These are phyloP conservation scores for Lamprotornis superbus DNA, from an alignment of 2,113 vertebrate genomes.

Conservation along the genomic window DNA sequence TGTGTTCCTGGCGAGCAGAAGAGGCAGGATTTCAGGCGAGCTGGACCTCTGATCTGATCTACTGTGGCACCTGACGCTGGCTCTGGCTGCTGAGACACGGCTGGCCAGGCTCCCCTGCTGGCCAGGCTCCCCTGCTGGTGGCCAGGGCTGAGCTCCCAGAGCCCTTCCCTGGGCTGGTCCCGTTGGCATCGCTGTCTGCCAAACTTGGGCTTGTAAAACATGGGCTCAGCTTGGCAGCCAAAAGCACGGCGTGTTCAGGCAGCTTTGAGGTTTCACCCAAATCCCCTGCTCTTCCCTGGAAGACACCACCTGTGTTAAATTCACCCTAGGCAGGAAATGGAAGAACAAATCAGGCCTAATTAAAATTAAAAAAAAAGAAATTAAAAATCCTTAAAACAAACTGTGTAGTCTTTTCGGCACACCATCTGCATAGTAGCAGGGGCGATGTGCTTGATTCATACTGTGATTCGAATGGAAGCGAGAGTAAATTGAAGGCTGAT, in stretches of 20 bases:
- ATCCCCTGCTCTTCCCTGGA: neutral
- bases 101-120: neutral
- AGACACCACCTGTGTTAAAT: constrained; percentile 43
- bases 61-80: neutral
- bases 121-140: neutral
- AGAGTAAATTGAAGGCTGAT: constrained; percentile 35
- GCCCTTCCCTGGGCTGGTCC: neutral
- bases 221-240: neutral
- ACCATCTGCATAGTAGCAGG: constrained; percentile 16
- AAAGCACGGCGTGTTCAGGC: neutral
- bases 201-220: neutral
- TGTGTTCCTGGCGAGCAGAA: neutral
- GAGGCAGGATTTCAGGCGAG: constrained; percentile 24
- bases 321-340: constrained; percentile 47
- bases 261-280: constrained; percentile 42
- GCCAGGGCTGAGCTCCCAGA: neutral
- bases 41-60: constrained; percentile 47
- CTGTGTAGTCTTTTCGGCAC: neutral
- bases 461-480: constrained; percentile 20
- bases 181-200: neutral
- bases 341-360: constrained; percentile 53
- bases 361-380: neutral
- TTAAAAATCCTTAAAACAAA: neutral
- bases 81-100: neutral
- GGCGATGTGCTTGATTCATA: neutral